Conservation (phyloP, 2,797 vertebrate species). For the Mico argentatus region DNA sequence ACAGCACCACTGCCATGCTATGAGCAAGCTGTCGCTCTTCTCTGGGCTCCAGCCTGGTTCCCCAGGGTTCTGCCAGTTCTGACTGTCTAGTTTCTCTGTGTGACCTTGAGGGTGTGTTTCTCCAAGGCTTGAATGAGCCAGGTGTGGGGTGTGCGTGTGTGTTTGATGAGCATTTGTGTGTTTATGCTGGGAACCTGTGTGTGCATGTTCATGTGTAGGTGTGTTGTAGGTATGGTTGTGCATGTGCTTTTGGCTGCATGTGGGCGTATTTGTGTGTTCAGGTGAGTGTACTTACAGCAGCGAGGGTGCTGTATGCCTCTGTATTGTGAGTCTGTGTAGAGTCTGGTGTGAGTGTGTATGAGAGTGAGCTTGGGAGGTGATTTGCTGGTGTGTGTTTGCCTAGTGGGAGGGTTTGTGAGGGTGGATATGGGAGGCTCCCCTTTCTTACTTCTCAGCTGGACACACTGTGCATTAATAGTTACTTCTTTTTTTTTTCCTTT, state of each 20-base stretch:
- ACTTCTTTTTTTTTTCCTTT: background rate
- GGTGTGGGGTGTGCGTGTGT: too few species aligned
- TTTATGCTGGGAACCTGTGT: background rate
- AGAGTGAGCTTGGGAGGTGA: background rate
- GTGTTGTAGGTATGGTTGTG: background rate
- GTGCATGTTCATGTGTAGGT: background rate
- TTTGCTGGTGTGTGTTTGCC: background rate
- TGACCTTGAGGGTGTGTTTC: background rate
- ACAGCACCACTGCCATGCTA: accelerated
- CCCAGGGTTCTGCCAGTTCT: background rate
- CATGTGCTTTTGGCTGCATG: background rate
- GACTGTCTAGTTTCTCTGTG: background rate
- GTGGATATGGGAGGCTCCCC: background rate
- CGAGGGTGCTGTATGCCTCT: background rate
- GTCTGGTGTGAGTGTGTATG: background rate
- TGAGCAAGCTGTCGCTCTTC: background rate
- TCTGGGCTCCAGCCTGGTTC: accelerated
- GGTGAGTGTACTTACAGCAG: background rate
- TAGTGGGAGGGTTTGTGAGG: background rate
- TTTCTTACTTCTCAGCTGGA: background rate
- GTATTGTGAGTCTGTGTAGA: background rate
- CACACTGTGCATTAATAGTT: background rate
- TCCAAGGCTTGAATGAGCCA: background rate
- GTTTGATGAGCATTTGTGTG: background rate
- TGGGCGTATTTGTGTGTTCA: background rate